These are phyloP conservation scores for Hyperoplus immaculatus DNA, from an alignment of 2,797 vertebrate genomes.

Conservation along the genomic window DNA sequence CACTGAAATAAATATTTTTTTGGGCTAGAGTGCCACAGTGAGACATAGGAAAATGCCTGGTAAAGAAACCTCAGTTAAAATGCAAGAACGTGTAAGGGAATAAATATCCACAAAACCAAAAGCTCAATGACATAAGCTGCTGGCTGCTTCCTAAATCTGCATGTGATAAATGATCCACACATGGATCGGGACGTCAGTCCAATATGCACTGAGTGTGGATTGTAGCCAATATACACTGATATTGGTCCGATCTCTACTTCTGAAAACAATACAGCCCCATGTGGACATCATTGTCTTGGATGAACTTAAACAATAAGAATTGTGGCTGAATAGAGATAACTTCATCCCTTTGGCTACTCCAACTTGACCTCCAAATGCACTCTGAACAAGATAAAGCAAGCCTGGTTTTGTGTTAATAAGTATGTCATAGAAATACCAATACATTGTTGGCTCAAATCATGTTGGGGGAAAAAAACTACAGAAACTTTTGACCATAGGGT, in stretches of 20 bases:
- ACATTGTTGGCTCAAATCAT: neutral
- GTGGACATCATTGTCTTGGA: conserved; percentile 28
- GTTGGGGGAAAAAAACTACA: conserved; percentile 23
- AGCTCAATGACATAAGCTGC: too few species aligned
- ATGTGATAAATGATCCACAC: too few species aligned
- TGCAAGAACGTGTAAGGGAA: too few species aligned
- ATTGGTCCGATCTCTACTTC: neutral
- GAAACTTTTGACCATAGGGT: conserved; percentile 27
- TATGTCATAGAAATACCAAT: neutral
- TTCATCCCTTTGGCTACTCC: conserved; percentile 15
- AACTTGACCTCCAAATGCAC: conserved; percentile 24
- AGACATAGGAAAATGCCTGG: neutral
- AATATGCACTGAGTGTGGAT: too few species aligned
- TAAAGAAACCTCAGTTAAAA: too few species aligned
- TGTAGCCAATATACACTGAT: too few species aligned
- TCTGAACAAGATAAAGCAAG: conserved; percentile 17
- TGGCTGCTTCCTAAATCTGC: too few species aligned
- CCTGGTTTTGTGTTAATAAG: conserved; percentile 10
- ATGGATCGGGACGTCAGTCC: too few species aligned
- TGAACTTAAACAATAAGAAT: conserved; percentile 28
- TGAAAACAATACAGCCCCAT: conserved; percentile 29
- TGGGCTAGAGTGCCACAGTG: conserved; percentile 14
- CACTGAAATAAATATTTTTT: conserved; percentile 19
- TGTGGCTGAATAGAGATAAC: conserved; percentile 26
- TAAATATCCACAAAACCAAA: too few species aligned